These are phyloP conservation scores for Abrostola triplasia DNA, from an alignment of 2,888 invertebrate species.

Conservation along the genomic window DNA sequence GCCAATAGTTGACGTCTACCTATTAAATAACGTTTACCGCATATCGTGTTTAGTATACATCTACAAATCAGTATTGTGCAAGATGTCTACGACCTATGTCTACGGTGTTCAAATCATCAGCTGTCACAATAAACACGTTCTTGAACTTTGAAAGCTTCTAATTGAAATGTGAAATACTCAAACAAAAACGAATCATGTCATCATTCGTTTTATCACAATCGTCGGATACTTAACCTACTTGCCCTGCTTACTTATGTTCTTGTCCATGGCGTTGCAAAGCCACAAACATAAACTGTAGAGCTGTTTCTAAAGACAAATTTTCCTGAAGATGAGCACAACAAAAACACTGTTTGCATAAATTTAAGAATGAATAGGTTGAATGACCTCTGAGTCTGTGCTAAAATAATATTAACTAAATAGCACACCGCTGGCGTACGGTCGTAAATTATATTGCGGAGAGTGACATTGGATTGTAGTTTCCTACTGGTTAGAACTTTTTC, in stretches of 20 bases:
- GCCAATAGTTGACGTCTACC: too few species aligned
- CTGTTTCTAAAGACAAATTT: conserved; percentile 32
- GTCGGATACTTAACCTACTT: conserved; percentile 25
- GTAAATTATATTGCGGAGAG: conserved; percentile 62
- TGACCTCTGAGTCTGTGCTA: conserved; percentile 61
- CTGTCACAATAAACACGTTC: conserved; percentile 2
- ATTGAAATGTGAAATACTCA: conserved; percentile 3
- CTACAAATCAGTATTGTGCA: too few species aligned
- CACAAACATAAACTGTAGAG: conserved; percentile 10
- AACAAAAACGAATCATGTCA: conserved; percentile 14
- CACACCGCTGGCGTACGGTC: conserved; percentile 32
- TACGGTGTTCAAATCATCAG: neutral
- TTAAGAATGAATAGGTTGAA: conserved; percentile 70
- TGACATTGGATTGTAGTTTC: conserved; percentile 38
- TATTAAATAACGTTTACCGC: too few species aligned
- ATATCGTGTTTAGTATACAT: too few species aligned
- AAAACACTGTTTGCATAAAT: conserved; percentile 34
- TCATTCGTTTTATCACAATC: conserved; percentile 24
- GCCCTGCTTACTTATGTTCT: neutral
- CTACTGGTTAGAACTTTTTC: neutral
- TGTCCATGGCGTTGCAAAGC: conserved; percentile 10
- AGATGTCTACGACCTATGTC: neutral
- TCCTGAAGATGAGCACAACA: conserved; percentile 25
- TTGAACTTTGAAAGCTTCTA: conserved; percentile 1
- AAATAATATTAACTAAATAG: conserved; percentile 59